Percentiles rank a stretch among this genome's conserved stretches.
Evolutionary conservation across 2,113 vertebrate species (phyloP).

Genomic region (Cebidichthys violaceus): DNA sequence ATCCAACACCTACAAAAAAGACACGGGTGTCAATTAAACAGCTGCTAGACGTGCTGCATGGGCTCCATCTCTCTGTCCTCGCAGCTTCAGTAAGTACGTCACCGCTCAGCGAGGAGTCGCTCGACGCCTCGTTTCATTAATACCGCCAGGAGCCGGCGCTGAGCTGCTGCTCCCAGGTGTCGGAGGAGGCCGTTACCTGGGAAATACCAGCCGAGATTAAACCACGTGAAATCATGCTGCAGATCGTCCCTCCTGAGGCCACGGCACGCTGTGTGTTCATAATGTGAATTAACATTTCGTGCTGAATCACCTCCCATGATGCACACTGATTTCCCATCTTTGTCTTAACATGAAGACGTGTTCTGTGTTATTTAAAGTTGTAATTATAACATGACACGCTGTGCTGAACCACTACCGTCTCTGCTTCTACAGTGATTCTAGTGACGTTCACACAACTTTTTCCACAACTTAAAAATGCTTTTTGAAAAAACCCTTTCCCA

Average conservation of each 20-base stretch:
- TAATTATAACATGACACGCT: no score
- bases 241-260: not conserved
- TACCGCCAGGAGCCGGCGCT: no score
- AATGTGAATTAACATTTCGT: constrained; percentile 30
- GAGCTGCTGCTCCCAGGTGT: no score
- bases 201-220: constrained; percentile 21
- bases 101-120: no score
- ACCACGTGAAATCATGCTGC: not conserved
- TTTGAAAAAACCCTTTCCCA: not conserved
- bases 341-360: not conserved
- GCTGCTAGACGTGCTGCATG: constrained; percentile 1
- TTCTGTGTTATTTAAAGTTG: not conserved
- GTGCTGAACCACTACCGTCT: no score
- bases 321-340: constrained; percentile 25
- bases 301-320: constrained; percentile 35
- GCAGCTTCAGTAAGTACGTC: no score
- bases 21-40: not conserved
- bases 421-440: no score
- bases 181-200: not conserved
- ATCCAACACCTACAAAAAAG: not conserved
- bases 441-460: no score
- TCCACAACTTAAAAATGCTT: no score
- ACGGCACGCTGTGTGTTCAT: not conserved
- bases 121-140: no score
- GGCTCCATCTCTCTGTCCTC: no score